phyloP scores from a whole-genome alignment of 2,888 invertebrate species.

The Tillus elongatus region DNA sequence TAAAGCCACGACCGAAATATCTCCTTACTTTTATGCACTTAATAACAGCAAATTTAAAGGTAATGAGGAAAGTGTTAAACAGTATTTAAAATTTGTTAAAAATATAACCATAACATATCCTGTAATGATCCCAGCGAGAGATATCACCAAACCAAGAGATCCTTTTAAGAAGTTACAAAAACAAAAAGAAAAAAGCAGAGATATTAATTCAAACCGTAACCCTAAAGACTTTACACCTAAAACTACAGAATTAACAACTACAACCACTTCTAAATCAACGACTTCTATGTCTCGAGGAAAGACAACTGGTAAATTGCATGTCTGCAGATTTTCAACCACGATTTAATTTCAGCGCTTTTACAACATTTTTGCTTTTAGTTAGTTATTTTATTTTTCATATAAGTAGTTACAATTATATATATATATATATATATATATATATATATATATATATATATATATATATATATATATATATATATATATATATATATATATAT shows the following conservation, averaged over 20 bases:
- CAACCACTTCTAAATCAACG: not conserved
- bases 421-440: no score
- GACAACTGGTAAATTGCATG: not conserved
- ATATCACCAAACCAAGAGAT: slow-evolving; percentile 34
- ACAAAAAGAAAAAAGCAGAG: slow-evolving; percentile 42
- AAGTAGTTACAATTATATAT: no score
- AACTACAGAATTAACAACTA: not conserved
- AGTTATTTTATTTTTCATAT: no score
- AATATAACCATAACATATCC: slow-evolving; percentile 56
- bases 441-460: no score
- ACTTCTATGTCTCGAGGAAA: not conserved
- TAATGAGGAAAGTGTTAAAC: slow-evolving; percentile 31
- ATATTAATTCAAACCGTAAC: slow-evolving; percentile 29
- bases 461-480: no score
- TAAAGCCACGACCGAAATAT: slow-evolving; percentile 29
- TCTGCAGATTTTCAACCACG: no score
- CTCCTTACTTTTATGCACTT: slow-evolving; percentile 35
- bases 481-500: no score
- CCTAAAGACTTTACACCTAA: not conserved
- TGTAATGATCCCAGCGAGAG: slow-evolving; percentile 48
- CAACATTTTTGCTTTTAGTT: no score
- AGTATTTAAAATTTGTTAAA: slow-evolving; percentile 37
- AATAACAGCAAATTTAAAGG: slow-evolving; percentile 34
- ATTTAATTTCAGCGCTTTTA: no score
- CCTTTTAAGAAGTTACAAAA: slow-evolving; percentile 36